These are phyloP conservation scores for Euclidia mi DNA, from an alignment of 2,888 invertebrate species.

Conservation along the genomic window DNA sequence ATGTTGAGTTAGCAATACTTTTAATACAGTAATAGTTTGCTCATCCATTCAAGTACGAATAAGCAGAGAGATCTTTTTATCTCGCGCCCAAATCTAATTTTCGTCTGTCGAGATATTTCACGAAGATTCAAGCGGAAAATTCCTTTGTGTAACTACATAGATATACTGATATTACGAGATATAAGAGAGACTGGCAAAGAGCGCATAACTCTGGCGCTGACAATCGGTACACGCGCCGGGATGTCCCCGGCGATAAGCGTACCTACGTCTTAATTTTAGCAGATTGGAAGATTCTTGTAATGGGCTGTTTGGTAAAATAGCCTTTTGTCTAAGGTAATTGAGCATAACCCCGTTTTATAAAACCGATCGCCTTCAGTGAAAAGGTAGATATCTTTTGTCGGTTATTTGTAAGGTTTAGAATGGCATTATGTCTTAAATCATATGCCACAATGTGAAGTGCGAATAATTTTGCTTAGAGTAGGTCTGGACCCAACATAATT, in stretches of 20 bases:
- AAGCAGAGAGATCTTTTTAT: slow-evolving; percentile 64
- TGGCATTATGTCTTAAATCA: too few relatives aligned
- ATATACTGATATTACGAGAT: slow-evolving; percentile 74
- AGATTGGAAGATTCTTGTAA: slow-evolving; percentile 51
- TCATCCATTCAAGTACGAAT: slow-evolving; percentile 60
- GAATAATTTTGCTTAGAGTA: too few relatives aligned
- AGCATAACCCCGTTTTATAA: slow-evolving; percentile 33
- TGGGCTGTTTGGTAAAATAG: slow-evolving; percentile 42
- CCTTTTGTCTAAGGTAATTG: slow-evolving; percentile 44
- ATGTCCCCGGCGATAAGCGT: slow-evolving; percentile 38
- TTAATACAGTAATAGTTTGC: slow-evolving; percentile 69
- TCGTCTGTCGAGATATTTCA: slow-evolving; percentile 70
- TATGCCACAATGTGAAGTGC: too few relatives aligned
- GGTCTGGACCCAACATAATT: too few relatives aligned
- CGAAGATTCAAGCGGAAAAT: slow-evolving; percentile 72
- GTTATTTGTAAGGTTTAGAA: too few relatives aligned
- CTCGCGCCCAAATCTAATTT: slow-evolving; percentile 72
- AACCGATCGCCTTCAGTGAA: slow-evolving; percentile 33
- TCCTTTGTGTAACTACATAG: slow-evolving; percentile 70
- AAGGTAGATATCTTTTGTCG: background rate
- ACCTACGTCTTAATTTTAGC: slow-evolving; percentile 47
- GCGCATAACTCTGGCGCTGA: slow-evolving; percentile 50
- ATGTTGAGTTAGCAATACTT: too few relatives aligned
- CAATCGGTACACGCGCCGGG: slow-evolving; percentile 16
- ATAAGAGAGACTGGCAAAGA: slow-evolving; percentile 61